phyloP scores from a whole-genome alignment of 2,113 vertebrate genomes.

The Oncorhynchus clarkii region DNA sequence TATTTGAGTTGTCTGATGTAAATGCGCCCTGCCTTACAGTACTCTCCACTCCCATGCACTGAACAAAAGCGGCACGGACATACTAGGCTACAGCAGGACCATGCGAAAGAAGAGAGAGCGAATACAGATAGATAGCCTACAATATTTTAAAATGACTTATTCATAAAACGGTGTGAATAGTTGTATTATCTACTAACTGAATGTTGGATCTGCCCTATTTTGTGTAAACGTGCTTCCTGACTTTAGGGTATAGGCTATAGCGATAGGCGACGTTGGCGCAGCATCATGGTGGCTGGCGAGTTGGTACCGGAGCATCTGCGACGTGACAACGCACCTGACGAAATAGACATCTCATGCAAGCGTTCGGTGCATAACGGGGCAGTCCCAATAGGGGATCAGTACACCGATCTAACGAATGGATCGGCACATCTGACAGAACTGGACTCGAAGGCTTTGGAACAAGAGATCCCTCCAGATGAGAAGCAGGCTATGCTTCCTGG shows the following conservation, averaged over 20 bases:
- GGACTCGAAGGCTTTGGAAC: conserved; percentile 41
- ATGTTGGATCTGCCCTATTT: background rate
- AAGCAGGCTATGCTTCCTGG: conserved; percentile 64
- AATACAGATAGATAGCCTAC: conserved; percentile 13
- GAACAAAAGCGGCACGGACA: background rate
- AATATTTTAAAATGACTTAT: background rate
- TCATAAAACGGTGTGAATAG: background rate
- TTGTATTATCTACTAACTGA: background rate
- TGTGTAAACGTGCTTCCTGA: conserved; percentile 10
- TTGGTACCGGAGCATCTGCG: conserved; percentile 68
- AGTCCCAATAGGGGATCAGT: conserved; percentile 5
- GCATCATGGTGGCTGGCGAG: conserved; percentile 73
- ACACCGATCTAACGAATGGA: conserved; percentile 13
- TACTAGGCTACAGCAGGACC: too few relatives aligned
- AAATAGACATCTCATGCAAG: conserved; percentile 1
- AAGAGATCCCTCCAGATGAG: conserved; percentile 65
- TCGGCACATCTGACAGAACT: background rate
- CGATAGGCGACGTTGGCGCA: background rate
- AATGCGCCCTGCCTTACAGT: background rate
- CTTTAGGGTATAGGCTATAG: too few relatives aligned
- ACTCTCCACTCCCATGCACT: background rate
- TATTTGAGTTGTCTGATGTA: background rate
- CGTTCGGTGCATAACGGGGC: conserved; percentile 3
- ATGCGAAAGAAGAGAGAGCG: background rate
- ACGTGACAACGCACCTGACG: conserved; percentile 50